Base-by-base conservation (phyloP, 2,797 vertebrate species). In the Dromococcyx pavoninus region DNA sequence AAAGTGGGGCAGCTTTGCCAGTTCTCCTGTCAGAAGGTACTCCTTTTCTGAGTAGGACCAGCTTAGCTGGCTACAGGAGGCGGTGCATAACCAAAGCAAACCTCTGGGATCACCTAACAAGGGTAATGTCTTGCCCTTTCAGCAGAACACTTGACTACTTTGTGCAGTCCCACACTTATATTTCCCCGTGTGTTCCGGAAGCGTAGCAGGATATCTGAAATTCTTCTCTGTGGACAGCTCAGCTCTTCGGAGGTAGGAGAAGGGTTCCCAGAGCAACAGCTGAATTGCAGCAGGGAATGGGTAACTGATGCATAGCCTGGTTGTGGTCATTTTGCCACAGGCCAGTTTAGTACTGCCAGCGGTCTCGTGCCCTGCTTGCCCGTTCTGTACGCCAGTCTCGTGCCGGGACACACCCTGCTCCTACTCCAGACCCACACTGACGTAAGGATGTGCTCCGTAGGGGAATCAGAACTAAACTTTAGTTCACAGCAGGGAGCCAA, bases 21-120 rank as follows among this genome's bases (percentile, higher is more conserved):
- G 23, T 70, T 94, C 51, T 53, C 4, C 41, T 61, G 17, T 61
- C 15, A 18, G 75, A 48, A 58, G 10, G 33, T 54, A 22, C 8
- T 7, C 7, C 11, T 77, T 72, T 76, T 35, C 50, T 39, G 35
- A 43, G 69, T 16, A 56, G 64, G 72, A n/a, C n/a, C n/a, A n/a
- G n/a, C n/a, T n/a, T n/a, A n/a, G n/a, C n/a, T n/a, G n/a, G n/a
- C 67, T 57, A 17, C 22, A 39, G 51, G 16, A 44, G n/a, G 17
- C 0, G 0, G 19, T n/a, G 10, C 0, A 0, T 50, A 24, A 77
- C 11, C 28, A 90, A 48, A 13, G 30, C 66, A 77, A 43, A 50
- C 9, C 35, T 57, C 51, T 37, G 17, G 54, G 28, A 9, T 50
- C 39, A 50, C 24, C 24, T 58, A 53, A 30, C 10, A 69, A 44